Base-by-base conservation (phyloP, 1,140 invertebrate species). In the Apis dorsata region DNA sequence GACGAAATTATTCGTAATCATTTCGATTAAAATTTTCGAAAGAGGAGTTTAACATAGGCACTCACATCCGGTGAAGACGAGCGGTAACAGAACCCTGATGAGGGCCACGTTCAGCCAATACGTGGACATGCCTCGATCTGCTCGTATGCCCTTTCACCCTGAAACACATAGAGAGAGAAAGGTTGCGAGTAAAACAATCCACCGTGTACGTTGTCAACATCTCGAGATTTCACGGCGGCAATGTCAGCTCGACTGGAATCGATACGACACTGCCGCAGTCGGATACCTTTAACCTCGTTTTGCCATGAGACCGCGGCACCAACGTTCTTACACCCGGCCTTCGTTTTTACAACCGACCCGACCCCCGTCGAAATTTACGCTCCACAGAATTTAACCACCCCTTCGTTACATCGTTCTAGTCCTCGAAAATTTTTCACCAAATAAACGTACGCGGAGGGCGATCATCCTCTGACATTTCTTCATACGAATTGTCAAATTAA, bases 81-180 rank as follows among this genome's bases (percentile, higher is more conserved):
- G 81, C 55, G 93, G 93, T 81, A 92, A 90, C 51, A 93, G n/a
- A 81, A 93, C 89, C 91, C 93, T 93, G 76, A 93, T 55, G 63
- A 94, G 86, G 75, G 90, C 87, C 15, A 93, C 90, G 75, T 92
- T 94, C 69, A 93, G 83, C 93, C 93, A 94, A 74, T 93, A 94
- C 17, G 88, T 91, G 49, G 88, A 87, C 93, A 94, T 94, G 72
- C 55, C 68, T 83, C 15, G 55, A 86, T 75, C 57, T 69, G 63
- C 34, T 62, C 34, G 84, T 49, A 81, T 81, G 85, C 66, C 60
- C 68, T 76, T 83, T 86, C 84, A 84, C 86, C 70, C 88, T 89
- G 81, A 84, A 89, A 89, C 81, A 88, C 55, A 82, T 8, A 66
- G 49, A 21, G 51, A 21, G 62, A 24, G 13, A 4, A 69, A 21